Evolutionary conservation across 2,113 vertebrate species (phyloP).

Genomic region (Hiodon alosoides): DNA sequence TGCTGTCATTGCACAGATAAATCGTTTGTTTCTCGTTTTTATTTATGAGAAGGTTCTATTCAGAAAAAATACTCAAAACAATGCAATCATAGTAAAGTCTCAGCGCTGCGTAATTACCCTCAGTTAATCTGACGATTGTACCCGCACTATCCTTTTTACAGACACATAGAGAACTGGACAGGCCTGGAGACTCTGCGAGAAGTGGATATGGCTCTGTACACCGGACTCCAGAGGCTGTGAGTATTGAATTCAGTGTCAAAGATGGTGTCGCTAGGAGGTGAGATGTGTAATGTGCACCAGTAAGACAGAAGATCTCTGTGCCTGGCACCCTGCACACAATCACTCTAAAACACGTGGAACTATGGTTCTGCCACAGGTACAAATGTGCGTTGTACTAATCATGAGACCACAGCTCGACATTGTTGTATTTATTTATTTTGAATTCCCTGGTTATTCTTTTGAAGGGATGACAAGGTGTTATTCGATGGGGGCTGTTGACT

Average conservation of each 20-base stretch:
- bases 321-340: not conserved
- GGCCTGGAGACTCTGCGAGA: slow-evolving; percentile 74
- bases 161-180: slow-evolving; percentile 94
- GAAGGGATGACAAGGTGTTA: not conserved
- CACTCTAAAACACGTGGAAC: not conserved
- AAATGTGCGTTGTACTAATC: too few species aligned
- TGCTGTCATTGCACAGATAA: too few species aligned
- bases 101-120: too few species aligned
- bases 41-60: too few species aligned
- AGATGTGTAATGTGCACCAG: not conserved
- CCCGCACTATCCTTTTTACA: slow-evolving; percentile 42
- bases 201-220: slow-evolving; percentile 89
- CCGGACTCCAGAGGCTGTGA: slow-evolving; percentile 89
- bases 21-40: too few species aligned
- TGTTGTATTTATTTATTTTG: too few species aligned
- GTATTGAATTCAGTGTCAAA: slow-evolving; percentile 43
- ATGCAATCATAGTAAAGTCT: too few species aligned
- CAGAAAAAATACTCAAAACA: too few species aligned
- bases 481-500: not conserved
- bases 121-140: not conserved
- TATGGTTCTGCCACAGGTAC: too few species aligned
- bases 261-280: not conserved
- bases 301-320: not conserved
- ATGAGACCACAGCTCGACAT: too few species aligned
- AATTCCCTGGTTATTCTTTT: too few species aligned